Percentiles rank a stretch among this genome's conserved stretches.
Evolutionary conservation across 2,888 invertebrate species (phyloP).

Genomic region (Metacarcinus magister): DNA sequence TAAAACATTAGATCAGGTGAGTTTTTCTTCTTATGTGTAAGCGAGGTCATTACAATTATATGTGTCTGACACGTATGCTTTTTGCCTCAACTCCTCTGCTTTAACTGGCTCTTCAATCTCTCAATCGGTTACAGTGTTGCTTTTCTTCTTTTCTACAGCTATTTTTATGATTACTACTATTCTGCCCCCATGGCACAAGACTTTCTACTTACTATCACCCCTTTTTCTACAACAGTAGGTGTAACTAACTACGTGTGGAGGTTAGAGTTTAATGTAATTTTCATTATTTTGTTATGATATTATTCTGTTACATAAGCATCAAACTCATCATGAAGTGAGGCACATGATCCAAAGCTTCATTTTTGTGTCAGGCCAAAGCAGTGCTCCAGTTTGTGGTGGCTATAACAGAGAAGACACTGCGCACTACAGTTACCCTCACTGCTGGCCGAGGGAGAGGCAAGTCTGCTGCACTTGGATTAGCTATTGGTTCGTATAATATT

Average conservation of each 20-base stretch:
- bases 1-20: conserved; percentile 94
- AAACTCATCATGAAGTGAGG: not conserved
- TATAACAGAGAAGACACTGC: conserved; percentile 94
- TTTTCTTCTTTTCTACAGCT: too few relatives aligned
- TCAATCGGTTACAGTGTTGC: too few relatives aligned
- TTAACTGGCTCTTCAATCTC: not conserved
- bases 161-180: too few relatives aligned
- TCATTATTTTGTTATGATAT: not conserved
- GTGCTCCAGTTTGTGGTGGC: conserved; percentile 97
- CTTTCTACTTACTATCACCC: too few relatives aligned
- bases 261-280: not conserved
- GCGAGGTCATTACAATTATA: not conserved
- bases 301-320: not conserved
- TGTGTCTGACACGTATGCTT: not conserved
- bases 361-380: conserved; percentile 89
- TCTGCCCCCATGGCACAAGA: too few relatives aligned
- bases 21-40: not conserved
- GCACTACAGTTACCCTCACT: conserved; percentile 96
- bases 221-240: too few relatives aligned
- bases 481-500: conserved; percentile 87
- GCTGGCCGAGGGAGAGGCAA: conserved; percentile 99
- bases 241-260: not conserved
- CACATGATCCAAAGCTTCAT: not conserved
- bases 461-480: conserved; percentile 97
- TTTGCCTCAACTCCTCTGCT: not conserved